Evolutionary conservation across 2,797 vertebrate species (phyloP), one percentile per base, ranked within the genome.

Genomic region (Myripristis jacobus): DNA sequence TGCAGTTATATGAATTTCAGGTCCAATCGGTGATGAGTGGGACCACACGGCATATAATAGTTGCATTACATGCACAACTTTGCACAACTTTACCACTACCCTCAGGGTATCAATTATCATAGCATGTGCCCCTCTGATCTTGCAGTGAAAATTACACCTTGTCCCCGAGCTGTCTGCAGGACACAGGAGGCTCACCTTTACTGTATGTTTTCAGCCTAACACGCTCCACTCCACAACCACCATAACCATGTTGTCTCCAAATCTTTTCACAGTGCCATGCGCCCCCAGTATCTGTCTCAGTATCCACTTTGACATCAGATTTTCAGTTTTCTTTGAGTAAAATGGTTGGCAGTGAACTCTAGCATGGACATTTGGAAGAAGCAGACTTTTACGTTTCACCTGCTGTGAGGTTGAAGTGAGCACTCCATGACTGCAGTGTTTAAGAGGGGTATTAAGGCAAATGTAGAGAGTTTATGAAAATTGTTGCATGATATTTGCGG

Each of bases 131-230:
- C 50, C 69, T 87, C 68, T 84, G 82, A 83, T 85, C 77, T 81
- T 81, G 36, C 36, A 58, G 70, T 75, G 73, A 82, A n/a, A 88
- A 83, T 87, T 75, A 83, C 27, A 83, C 53, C 70, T 73, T 83
- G 67, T 85, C 70, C 69, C 51, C 43, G 12, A 77, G 75, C 71
- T 72, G 48, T 71, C 77, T 80, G 77, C 77, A 73, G 77, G 70
- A 78, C 76, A 75, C 66, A 36, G 38, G 61, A 62, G 31, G 50
- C 25, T 58, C 52, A 27, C 29, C 56, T 56, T 15, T 6, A 55
- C 46, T 67, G n/a, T 44, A 24, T 68, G 59, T 38, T 73, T 80
- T 69, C 21, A 80, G 24, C 19, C 13, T 46, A 25, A 1, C 41
- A 24, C 13, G 13, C 16, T 12, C 73, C 61, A 53, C 70, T 81